phyloP scores from a whole-genome alignment of 2,888 invertebrate species.

The Phortica magna region DNA sequence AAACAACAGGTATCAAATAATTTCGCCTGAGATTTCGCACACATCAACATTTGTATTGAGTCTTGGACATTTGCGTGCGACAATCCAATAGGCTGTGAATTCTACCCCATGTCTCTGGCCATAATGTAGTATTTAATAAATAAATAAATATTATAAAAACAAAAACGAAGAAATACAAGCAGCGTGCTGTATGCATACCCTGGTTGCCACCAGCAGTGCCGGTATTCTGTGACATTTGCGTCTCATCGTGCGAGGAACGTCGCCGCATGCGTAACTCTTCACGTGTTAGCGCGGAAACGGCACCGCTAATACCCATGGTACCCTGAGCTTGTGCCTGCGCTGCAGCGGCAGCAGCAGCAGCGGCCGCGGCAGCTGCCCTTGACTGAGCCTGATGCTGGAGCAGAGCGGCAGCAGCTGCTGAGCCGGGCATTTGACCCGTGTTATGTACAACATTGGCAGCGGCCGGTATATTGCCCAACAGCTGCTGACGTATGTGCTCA shows the following conservation, averaged over 20 bases:
- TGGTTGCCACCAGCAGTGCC: slow-evolving; percentile 62
- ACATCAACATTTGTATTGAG: too few relatives aligned
- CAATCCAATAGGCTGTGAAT: too few relatives aligned
- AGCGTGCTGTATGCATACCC: slow-evolving; percentile 62
- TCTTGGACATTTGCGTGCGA: too few relatives aligned
- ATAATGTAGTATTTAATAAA: too few relatives aligned
- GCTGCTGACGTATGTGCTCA: slow-evolving; percentile 76
- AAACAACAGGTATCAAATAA: too few relatives aligned
- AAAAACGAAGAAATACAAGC: not conserved
- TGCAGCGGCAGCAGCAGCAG: slow-evolving; percentile 60
- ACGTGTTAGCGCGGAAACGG: slow-evolving; percentile 69
- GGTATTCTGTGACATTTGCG: slow-evolving; percentile 73
- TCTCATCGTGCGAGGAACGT: slow-evolving; percentile 78
- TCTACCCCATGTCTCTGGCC: too few relatives aligned
- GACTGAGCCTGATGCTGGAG: slow-evolving; percentile 76
- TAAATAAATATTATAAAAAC: not conserved
- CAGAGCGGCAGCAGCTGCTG: slow-evolving; percentile 75
- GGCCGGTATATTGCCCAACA: slow-evolving; percentile 73
- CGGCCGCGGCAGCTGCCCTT: slow-evolving; percentile 73
- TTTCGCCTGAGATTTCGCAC: too few relatives aligned
- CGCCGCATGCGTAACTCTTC: slow-evolving; percentile 77
- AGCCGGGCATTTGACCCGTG: slow-evolving; percentile 73
- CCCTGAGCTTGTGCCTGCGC: slow-evolving; percentile 73
- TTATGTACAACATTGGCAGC: slow-evolving; percentile 72
- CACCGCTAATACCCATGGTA: slow-evolving; percentile 65